Percentiles rank a stretch among this genome's conserved stretches.
phyloP scores from a whole-genome alignment of 2,797 vertebrate species.

The Scolopax rusticola region DNA sequence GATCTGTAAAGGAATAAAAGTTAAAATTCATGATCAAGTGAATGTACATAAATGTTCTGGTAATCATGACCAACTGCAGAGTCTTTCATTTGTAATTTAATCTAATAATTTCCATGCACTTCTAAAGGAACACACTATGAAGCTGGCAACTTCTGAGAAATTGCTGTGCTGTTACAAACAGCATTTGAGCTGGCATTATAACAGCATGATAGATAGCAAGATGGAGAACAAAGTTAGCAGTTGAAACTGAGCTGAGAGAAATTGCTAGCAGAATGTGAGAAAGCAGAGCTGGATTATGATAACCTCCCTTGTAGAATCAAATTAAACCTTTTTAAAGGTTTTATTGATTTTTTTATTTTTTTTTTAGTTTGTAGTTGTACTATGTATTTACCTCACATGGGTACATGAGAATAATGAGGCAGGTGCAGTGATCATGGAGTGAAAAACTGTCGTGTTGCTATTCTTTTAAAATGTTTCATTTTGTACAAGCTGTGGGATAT shows the following conservation, averaged over 20 bases:
- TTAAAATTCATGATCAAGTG: conserved; percentile 33
- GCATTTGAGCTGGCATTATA: conserved; percentile 74
- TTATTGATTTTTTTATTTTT: conserved; percentile 58
- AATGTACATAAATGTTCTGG: conserved; percentile 42
- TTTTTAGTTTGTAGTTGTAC: conserved; percentile 43
- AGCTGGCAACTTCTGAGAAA: conserved; percentile 70
- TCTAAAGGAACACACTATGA: conserved; percentile 63
- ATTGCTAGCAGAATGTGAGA: conserved; percentile 38
- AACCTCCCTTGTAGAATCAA: conserved; percentile 66
- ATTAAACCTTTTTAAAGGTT: conserved; percentile 61
- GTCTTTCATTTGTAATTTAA: conserved; percentile 79
- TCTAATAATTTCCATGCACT: conserved; percentile 79
- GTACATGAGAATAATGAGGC: conserved; percentile 40
- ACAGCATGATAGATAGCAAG: conserved; percentile 57
- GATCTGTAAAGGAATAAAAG: neutral
- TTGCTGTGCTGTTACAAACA: conserved; percentile 64
- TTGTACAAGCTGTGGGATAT: conserved; percentile 52
- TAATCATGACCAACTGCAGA: conserved; percentile 63
- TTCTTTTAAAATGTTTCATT: conserved; percentile 55
- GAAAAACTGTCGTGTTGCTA: conserved; percentile 44
- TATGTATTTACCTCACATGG: conserved; percentile 52
- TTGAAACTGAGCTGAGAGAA: conserved; percentile 50
- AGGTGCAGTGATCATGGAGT: conserved; percentile 8
- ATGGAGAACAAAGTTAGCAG: conserved; percentile 63
- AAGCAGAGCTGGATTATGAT: conserved; percentile 53